phyloP scores from a whole-genome alignment of 2,113 vertebrate genomes.

The Sinocyclocheilus anshuiensis region DNA sequence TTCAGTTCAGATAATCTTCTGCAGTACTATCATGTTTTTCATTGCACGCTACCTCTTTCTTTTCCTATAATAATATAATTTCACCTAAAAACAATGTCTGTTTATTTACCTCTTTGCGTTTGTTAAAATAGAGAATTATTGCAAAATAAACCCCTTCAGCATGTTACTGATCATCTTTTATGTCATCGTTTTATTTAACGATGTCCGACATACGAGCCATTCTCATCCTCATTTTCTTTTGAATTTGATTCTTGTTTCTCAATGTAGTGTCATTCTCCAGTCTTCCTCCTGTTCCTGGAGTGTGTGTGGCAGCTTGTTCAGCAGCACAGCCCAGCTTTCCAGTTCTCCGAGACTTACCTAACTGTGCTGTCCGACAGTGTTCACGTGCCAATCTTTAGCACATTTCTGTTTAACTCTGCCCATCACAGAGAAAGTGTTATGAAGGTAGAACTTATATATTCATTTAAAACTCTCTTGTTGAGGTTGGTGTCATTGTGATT shows the following conservation, averaged over 20 bases:
- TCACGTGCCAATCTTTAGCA: conserved; percentile 86
- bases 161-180: background rate
- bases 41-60: background rate
- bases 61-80: background rate
- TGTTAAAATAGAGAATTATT: background rate
- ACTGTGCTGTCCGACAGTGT: conserved; percentile 88
- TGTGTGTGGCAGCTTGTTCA: conserved; percentile 86
- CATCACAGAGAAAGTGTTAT: conserved; percentile 74
- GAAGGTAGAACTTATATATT: conserved; percentile 63
- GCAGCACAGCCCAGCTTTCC: conserved; percentile 83
- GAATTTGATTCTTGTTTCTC: background rate
- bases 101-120: background rate
- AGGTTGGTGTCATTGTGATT: background rate
- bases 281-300: conserved; percentile 88
- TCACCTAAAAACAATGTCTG: background rate
- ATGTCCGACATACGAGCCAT: background rate
- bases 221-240: background rate
- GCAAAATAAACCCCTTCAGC: background rate
- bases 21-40: background rate
- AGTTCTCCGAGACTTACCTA: conserved; percentile 89
- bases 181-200: background rate
- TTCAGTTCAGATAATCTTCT: background rate
- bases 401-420: conserved; percentile 88
- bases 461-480: background rate
- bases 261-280: conserved; percentile 71